Evolutionary conservation across 2,888 invertebrate genomes (phyloP).

Genomic region (Aromia moschata): DNA sequence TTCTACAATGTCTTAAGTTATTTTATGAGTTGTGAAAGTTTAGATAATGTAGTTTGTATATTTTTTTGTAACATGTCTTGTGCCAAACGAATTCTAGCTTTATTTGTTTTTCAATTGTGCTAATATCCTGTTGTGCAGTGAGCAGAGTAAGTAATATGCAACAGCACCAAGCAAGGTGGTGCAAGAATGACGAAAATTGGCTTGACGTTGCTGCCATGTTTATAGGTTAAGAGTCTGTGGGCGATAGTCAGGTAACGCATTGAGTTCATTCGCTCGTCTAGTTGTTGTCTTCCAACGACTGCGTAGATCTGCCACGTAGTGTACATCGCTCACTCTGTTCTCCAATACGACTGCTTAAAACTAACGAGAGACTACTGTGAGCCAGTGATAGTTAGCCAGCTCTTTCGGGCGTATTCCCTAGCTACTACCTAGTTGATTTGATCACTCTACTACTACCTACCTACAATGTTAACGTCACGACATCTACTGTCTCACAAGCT

Average conservation of each 20-base stretch:
- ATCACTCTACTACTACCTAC: conserved; percentile 58
- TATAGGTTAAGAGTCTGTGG: conserved; percentile 64
- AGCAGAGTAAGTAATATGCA: conserved; percentile 20
- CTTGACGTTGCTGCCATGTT: conserved; percentile 63
- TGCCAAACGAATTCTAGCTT: conserved; percentile 5
- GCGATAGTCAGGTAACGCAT: conserved; percentile 60
- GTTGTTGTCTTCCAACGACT: conserved; percentile 51
- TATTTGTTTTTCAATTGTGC: conserved; percentile 7
- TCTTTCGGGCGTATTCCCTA: conserved; percentile 53
- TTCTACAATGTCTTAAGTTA: too few relatives aligned
- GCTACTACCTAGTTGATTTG: conserved; percentile 53
- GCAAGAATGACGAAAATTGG: conserved; percentile 47
- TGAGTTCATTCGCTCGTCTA: conserved; percentile 37
- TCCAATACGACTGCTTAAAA: conserved; percentile 58
- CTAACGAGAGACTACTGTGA: conserved; percentile 56
- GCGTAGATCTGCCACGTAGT: conserved; percentile 60
- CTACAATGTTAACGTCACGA: conserved; percentile 58
- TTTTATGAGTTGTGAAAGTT: too few relatives aligned
- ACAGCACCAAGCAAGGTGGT: conserved; percentile 26
- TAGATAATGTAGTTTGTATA: too few relatives aligned
- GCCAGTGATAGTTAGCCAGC: conserved; percentile 61
- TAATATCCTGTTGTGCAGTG: conserved; percentile 21
- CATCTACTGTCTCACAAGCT: conserved; percentile 56
- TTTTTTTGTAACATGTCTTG: conserved; percentile 7
- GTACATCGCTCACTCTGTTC: conserved; percentile 55